A percentile compares a stretch with the other conserved stretches of the same genome.
Evolutionary conservation across 2,888 invertebrate species (phyloP).

Genomic region (Drosophila tripunctata): DNA sequence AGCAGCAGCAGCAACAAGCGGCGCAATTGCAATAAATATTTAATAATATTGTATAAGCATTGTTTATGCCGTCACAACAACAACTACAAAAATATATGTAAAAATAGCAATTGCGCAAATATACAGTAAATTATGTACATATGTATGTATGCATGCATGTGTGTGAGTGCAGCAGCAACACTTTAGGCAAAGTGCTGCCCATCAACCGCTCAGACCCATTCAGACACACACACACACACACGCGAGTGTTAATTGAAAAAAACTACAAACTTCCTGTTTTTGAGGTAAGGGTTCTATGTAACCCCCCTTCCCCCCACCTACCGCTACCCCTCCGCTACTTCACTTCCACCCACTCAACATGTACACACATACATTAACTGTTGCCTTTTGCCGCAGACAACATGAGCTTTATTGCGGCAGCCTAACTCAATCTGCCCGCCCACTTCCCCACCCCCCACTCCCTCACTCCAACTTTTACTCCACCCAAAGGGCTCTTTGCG

Average conservation of each 20-base stretch:
- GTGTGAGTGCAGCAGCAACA: constrained; percentile 38
- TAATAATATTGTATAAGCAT: constrained; percentile 65
- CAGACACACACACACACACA: constrained; percentile 8
- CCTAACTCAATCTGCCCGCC: constrained; percentile 43
- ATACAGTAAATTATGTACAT: constrained; percentile 20
- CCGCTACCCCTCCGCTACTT: constrained; percentile 1
- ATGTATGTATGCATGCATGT: constrained; percentile 13
- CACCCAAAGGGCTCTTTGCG: constrained; percentile 34
- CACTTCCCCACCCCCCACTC: too few species aligned
- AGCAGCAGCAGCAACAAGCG: constrained; percentile 16
- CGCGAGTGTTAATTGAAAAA: constrained; percentile 61
- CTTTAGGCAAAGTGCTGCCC: neutral
- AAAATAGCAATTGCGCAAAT: constrained; percentile 51
- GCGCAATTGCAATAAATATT: constrained; percentile 36
- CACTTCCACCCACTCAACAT: neutral
- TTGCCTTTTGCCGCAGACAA: constrained; percentile 74
- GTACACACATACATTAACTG: constrained; percentile 44
- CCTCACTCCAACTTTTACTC: too few species aligned
- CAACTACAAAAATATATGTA: too few species aligned
- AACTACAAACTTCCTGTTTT: constrained; percentile 74
- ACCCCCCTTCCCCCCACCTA: constrained; percentile 7
- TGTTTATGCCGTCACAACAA: constrained; percentile 63
- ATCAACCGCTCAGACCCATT: neutral
- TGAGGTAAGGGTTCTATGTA: constrained; percentile 34
- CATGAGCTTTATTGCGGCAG: constrained; percentile 78